Base-by-base conservation (phyloP, 2,888 invertebrate genomes). In the Coelinius sp. region DNA sequence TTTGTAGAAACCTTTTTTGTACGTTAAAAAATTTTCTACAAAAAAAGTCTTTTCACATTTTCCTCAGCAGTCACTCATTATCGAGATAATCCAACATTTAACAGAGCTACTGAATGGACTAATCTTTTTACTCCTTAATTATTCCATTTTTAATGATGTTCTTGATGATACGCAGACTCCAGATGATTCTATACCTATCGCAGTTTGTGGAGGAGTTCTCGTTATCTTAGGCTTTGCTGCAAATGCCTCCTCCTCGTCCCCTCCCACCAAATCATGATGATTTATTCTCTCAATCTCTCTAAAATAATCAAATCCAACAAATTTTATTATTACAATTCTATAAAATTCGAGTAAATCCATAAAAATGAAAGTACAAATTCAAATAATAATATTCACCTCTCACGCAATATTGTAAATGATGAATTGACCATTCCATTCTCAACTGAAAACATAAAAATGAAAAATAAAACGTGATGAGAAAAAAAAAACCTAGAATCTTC, bases 211-310 rank as follows among this genome's bases (percentile, higher is more conserved):
- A 17, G 86, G 83, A 17, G 85, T 86, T 27, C 85, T 77, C 56
- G 79, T 79, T 73, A 86, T 77, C 73, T 83, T 84, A 53, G 85
- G 85, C 72, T 84, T 86, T 4, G 86, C 80, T 44, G 80, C 52
- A 73, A 85, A 85, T 31, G 81, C 83, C 14, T 83, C 82, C 27
- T 81, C 78, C 38, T 80, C 80, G 10, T 72, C 71, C 31, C 65
- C 65, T 41, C 25, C n/a, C n/a, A n/a, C n/a, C n/a, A n/a, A n/a
- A n/a, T n/a, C n/a, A n/a, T n/a, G n/a, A n/a, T n/a, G n/a, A n/a
- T n/a, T n/a, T n/a, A n/a, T n/a, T n/a, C n/a, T n/a, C n/a, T n/a
- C n/a, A n/a, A n/a, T n/a, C n/a, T n/a, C n/a, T n/a, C n/a, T n/a
- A n/a, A n/a, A n/a, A n/a, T n/a, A n/a, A n/a, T n/a, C n/a, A n/a